Base-by-base conservation (phyloP, 2,797 vertebrate species). In the Hyperoplus immaculatus region DNA sequence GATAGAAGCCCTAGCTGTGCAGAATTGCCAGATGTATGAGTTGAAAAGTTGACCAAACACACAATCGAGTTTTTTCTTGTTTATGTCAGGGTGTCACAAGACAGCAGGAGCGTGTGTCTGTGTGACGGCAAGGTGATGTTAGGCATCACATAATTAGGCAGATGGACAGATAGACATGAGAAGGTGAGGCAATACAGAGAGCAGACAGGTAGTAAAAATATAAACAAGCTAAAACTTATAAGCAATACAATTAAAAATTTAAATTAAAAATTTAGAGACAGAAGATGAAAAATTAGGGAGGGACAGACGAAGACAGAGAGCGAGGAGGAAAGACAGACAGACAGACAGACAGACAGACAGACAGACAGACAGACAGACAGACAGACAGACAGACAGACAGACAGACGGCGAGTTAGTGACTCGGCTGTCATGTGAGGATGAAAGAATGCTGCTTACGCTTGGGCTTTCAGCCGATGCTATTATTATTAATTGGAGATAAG, bases 381-480 rank as follows among this genome's bases (percentile, higher is more conserved):
- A 69, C 67, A 75, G n/a, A n/a, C n/a, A n/a, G n/a, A n/a, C 69
- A 83, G 59, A 14, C 14, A 51, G 7, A 77, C 9, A 71, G 46
- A 80, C 2, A 43, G 50, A 69, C 21, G 58, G 53, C 78, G 64
- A 74, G 76, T 36, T 65, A 83, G 69, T 74, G 85, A 90, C 75
- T 87, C 38, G 55, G 60, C 79, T 53, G 88, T 95, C 94, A 94
- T 94, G 93, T 94, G 94, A 94, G 87, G 59, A 75, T 84, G 84
- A 91, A 94, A 89, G 90, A 93, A 95, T 92, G 93, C 92, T 92
- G 94, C 84, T 88, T 90, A 83, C 87, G 92, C 87, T 87, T 64
- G 63, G 67, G 75, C 82, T 56, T 92, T 94, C 94, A 94, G 91
- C 92, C 94, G 94, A 95, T 67, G 79, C 92, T 88, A 89, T 92